phyloP scores from a whole-genome alignment of 1,140 invertebrate species.

The Hypothenemus hampei region DNA sequence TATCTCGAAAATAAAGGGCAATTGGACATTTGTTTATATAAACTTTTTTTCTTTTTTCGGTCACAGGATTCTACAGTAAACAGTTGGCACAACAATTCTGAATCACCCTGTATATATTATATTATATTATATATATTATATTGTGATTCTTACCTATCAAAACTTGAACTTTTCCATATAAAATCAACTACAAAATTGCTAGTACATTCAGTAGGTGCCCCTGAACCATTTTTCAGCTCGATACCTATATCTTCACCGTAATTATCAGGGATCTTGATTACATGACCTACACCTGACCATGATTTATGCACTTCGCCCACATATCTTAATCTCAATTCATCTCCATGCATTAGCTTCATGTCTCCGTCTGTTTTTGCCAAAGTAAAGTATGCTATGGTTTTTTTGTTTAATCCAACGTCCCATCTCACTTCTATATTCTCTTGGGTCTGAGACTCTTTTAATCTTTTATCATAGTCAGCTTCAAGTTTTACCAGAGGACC shows the following conservation, averaged over 20 bases:
- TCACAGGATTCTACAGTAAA: no score
- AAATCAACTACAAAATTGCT: slow-evolving; percentile 98
- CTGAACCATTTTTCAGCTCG: slow-evolving; percentile 87
- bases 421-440: slow-evolving; percentile 98
- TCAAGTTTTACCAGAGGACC: slow-evolving; percentile 95
- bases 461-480: slow-evolving; percentile 96
- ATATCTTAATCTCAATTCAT: slow-evolving; percentile 90
- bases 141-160: slow-evolving; percentile 70
- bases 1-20: no score
- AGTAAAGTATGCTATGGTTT: slow-evolving; percentile 95
- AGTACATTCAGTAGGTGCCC: slow-evolving; percentile 86
- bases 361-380: slow-evolving; percentile 97
- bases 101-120: no score
- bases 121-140: neutral
- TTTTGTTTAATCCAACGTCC: slow-evolving; percentile 98
- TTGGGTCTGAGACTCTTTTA: slow-evolving; percentile 98
- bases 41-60: no score
- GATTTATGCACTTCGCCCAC: slow-evolving; percentile 87
- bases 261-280: slow-evolving; percentile 99
- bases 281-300: slow-evolving; percentile 93
- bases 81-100: no score
- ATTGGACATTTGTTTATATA: no score
- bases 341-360: slow-evolving; percentile 99
- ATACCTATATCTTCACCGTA: slow-evolving; percentile 98
- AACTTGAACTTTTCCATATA: slow-evolving; percentile 99